Evolutionary conservation across 2,113 vertebrate species (phyloP), one percentile per base, ranked within the genome.

Genomic region (Phylloscopus whistleri): DNA sequence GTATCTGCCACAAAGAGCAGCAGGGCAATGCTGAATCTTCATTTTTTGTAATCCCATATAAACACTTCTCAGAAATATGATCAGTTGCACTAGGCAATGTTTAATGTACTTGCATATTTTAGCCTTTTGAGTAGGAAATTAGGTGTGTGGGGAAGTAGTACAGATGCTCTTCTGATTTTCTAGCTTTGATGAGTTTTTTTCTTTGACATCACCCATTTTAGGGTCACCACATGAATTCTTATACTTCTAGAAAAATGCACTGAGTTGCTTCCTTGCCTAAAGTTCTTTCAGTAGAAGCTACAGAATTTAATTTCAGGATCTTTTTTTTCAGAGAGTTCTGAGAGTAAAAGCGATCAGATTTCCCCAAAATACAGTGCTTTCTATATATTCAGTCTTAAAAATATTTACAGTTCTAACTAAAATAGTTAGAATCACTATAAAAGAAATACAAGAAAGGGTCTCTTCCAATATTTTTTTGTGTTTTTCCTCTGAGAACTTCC

Each of bases 111-210:
- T 84, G 83, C 79, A 84, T 91, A 92, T 94, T 94, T 96, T 84
- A 93, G 92, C 31, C 52, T 81, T 95, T 60, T 84, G 60, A 58
- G 72, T 46, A 86, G 52, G 59, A 95, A 91, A 95, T 93, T 94
- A 96, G 90, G 90, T 93, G 85, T 90, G 68, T 11, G 76, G 9
- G 52, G 76, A 96, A 92, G 74, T 64, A 89, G 59, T 60, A 58
- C 92, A 94, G 85, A 90, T 78, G 90, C 41, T 92, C 62, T 94
- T 70, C 39, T 80, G 37, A 88, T 95, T 74, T 94, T 92, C 68
- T 81, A 80, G 72, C 88, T 96, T 95, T 96, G 92, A 91, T 84
- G 93, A 93, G 51, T n/a, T 94, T 92, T 88, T 92, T 95, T 80
- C 51, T 83, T 93, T 90, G 75, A 94, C 75, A 72, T 66, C 39